phyloP scores from a whole-genome alignment of 2,113 vertebrate genomes.

The Hiodon alosoides region DNA sequence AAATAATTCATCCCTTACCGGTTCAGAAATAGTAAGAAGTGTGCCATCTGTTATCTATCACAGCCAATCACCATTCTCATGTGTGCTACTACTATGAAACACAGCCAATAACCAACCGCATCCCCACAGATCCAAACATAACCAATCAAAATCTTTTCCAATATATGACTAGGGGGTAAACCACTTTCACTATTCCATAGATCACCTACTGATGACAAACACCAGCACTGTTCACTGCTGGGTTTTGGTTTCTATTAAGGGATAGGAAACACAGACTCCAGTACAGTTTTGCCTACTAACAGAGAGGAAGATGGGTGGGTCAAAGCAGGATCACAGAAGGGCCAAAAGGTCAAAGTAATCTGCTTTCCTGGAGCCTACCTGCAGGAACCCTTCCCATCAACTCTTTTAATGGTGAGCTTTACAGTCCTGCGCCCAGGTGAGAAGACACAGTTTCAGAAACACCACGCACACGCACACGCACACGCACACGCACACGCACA shows the following conservation, averaged over 20 bases:
- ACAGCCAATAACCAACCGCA: too few relatives aligned
- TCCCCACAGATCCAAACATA: too few relatives aligned
- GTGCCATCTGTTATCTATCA: too few relatives aligned
- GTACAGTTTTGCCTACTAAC: neutral
- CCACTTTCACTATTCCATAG: too few relatives aligned
- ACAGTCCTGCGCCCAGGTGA: conserved; percentile 74
- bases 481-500: neutral
- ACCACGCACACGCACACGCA: conserved; percentile 23
- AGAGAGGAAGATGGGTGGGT: neutral
- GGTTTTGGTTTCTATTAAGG: neutral
- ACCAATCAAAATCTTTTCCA: too few relatives aligned
- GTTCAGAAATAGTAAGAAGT: too few relatives aligned
- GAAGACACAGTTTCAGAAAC: conserved; percentile 61
- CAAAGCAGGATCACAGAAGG: conserved; percentile 30
- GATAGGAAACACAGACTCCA: neutral
- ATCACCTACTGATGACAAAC: too few relatives aligned
- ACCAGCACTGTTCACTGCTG: too few relatives aligned
- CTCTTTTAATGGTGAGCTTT: conserved; percentile 80
- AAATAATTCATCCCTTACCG: too few relatives aligned
- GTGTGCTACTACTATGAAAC: too few relatives aligned
- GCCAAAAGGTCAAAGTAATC: conserved; percentile 33
- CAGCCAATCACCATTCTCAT: too few relatives aligned
- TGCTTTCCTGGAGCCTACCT: conserved; percentile 63
- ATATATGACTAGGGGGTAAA: too few relatives aligned
- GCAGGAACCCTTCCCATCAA: conserved; percentile 79